phyloP scores from a whole-genome alignment of 1,140 invertebrate species.

The Whitmania pigra region DNA sequence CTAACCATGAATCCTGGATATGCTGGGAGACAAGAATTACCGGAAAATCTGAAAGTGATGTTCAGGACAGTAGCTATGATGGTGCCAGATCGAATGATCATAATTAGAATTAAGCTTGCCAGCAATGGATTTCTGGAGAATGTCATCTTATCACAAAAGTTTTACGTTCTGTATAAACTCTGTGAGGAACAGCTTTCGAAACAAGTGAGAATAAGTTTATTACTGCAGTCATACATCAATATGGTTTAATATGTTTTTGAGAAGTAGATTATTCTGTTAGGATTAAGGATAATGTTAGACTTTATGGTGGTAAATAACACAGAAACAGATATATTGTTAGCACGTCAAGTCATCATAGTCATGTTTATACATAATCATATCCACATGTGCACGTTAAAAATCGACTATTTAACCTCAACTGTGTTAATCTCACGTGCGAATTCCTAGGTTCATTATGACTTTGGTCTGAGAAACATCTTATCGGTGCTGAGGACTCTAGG shows the following conservation, averaged over 20 bases:
- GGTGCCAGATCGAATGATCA: constrained; percentile 85
- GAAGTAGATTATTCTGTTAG: too few relatives aligned
- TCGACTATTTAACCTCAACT: too few relatives aligned
- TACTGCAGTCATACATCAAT: background rate
- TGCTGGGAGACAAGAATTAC: constrained; percentile 83
- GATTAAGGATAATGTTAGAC: too few relatives aligned
- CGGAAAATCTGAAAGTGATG: constrained; percentile 93
- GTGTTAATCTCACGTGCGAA: background rate
- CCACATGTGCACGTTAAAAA: background rate
- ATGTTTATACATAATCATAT: background rate
- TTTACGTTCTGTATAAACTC: constrained; percentile 88
- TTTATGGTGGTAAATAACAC: too few relatives aligned
- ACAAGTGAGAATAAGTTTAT: constrained; percentile 47
- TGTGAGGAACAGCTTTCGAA: constrained; percentile 94
- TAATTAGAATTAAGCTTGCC: constrained; percentile 87
- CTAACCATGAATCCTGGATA: constrained; percentile 98
- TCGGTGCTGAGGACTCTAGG: constrained; percentile 82
- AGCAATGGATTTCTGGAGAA: constrained; percentile 91
- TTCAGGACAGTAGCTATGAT: constrained; percentile 96
- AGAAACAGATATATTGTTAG: too few relatives aligned
- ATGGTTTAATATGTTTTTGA: background rate
- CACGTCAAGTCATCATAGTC: background rate
- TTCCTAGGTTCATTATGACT: constrained; percentile 84
- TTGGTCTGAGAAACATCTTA: constrained; percentile 84
- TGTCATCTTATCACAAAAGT: constrained; percentile 83